These are phyloP conservation scores for Speoplatyrhinus poulsoni DNA, from an alignment of 2,113 vertebrate species.

Conservation along the genomic window DNA sequence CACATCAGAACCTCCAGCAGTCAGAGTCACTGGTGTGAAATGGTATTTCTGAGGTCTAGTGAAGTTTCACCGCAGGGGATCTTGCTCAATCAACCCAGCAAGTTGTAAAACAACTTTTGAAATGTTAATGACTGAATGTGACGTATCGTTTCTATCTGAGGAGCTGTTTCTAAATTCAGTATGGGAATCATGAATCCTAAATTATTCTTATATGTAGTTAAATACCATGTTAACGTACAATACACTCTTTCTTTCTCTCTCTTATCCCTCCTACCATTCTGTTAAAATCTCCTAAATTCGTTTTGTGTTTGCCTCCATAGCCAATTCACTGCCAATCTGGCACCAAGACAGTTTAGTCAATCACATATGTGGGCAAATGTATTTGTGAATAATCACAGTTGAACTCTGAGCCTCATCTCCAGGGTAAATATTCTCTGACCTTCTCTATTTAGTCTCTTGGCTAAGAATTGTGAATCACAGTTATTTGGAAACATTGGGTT, in stretches of 20 bases:
- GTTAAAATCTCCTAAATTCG: too few relatives aligned
- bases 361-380: slow-evolving; percentile 20
- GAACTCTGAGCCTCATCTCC: slow-evolving; percentile 16
- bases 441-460: slow-evolving; percentile 4
- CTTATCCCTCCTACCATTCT: too few relatives aligned
- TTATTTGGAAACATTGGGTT: slow-evolving; percentile 31
- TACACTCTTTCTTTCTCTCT: too few relatives aligned
- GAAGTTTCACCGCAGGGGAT: not conserved
- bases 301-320: too few relatives aligned
- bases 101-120: not conserved
- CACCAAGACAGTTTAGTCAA: too few relatives aligned
- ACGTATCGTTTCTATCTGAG: too few relatives aligned
- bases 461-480: slow-evolving; percentile 28
- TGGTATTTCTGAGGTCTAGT: not conserved
- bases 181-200: too few relatives aligned
- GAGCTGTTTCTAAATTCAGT: too few relatives aligned
- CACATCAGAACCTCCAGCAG: not conserved
- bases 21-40: not conserved
- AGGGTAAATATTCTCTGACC: slow-evolving; percentile 21
- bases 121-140: not conserved
- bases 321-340: too few relatives aligned
- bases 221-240: too few relatives aligned
- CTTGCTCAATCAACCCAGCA: not conserved
- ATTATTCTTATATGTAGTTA: too few relatives aligned
- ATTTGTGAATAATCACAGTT: slow-evolving; percentile 28